phyloP scores from a whole-genome alignment of 2,888 invertebrate genomes.

The Euplexia lucipara region DNA sequence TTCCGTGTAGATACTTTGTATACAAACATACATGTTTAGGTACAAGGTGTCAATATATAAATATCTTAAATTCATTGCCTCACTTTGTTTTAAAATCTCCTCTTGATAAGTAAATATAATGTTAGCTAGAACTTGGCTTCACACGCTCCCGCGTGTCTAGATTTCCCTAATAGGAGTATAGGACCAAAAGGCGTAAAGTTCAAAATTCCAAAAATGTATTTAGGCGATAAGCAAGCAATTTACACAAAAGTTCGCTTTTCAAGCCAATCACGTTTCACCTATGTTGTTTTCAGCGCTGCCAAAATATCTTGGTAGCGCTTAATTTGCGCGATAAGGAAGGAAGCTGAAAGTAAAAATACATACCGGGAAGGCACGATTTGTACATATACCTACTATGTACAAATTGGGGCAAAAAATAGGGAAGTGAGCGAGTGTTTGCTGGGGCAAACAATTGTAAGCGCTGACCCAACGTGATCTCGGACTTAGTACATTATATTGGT shows the following conservation, averaged over 20 bases:
- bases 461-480: conserved; percentile 6
- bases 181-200: not conserved
- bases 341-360: conserved; percentile 45
- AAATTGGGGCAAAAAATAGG: conserved; percentile 30
- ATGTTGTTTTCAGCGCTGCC: conserved; percentile 36
- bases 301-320: conserved; percentile 43
- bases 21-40: too few relatives aligned
- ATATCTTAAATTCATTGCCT: too few relatives aligned
- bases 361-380: conserved; percentile 28
- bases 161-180: not conserved
- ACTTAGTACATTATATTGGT: conserved; percentile 13
- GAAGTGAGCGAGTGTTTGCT: conserved; percentile 22
- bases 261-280: conserved; percentile 35
- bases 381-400: conserved; percentile 28
- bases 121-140: too few relatives aligned
- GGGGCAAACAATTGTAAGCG: conserved; percentile 17
- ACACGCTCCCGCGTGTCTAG: too few relatives aligned
- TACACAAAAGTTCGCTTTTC: conserved; percentile 24
- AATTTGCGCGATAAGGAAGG: conserved; percentile 49
- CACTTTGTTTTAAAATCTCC: too few relatives aligned
- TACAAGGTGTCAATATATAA: too few relatives aligned
- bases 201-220: conserved; percentile 9
- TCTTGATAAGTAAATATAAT: too few relatives aligned
- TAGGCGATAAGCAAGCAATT: conserved; percentile 22
- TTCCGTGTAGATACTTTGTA: too few relatives aligned